A percentile compares a stretch with the other conserved stretches of the same genome.
phyloP scores from a whole-genome alignment of 2,113 vertebrate genomes.

The Sander lucioperca region DNA sequence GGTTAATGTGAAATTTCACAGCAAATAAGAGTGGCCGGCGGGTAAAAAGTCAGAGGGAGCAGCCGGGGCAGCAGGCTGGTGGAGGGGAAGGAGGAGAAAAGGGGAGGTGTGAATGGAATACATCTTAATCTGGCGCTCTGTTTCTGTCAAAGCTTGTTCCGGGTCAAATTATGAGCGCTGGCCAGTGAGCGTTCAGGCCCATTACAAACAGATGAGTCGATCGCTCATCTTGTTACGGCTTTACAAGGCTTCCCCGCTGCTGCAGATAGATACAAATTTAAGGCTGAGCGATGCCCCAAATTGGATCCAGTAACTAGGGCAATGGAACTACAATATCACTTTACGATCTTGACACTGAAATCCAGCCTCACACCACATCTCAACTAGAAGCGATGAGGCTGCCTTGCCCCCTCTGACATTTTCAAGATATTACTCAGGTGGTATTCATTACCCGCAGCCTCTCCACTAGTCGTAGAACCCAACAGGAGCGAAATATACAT shows the following conservation, averaged over 20 bases:
- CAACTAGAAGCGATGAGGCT: slow-evolving; percentile 41
- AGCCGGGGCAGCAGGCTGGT: slow-evolving; percentile 21
- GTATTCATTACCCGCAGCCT: slow-evolving; percentile 54
- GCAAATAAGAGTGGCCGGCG: slow-evolving; percentile 57
- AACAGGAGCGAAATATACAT: slow-evolving; percentile 35
- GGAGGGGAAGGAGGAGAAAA: slow-evolving; percentile 35
- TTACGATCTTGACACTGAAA: slow-evolving; percentile 64
- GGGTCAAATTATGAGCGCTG: slow-evolving; percentile 83
- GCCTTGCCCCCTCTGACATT: slow-evolving; percentile 41
- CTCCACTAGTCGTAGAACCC: not conserved
- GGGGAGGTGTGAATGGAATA: slow-evolving; percentile 74
- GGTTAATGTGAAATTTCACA: slow-evolving; percentile 81
- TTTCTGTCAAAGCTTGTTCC: slow-evolving; percentile 83
- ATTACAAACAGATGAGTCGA: slow-evolving; percentile 82
- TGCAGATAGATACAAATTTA: slow-evolving; percentile 80
- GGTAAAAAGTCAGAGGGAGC: slow-evolving; percentile 49
- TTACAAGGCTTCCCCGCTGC: slow-evolving; percentile 60
- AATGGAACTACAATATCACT: slow-evolving; percentile 73
- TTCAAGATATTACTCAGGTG: slow-evolving; percentile 47
- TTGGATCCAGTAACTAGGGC: slow-evolving; percentile 78
- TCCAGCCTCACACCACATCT: slow-evolving; percentile 49
- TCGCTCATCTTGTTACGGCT: slow-evolving; percentile 78
- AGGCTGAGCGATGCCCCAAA: slow-evolving; percentile 76
- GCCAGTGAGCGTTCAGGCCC: slow-evolving; percentile 73
- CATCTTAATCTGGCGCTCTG: slow-evolving; percentile 81